Conservation (phyloP, 2,113 vertebrate species). For the Trichomycterus rosablanca region DNA sequence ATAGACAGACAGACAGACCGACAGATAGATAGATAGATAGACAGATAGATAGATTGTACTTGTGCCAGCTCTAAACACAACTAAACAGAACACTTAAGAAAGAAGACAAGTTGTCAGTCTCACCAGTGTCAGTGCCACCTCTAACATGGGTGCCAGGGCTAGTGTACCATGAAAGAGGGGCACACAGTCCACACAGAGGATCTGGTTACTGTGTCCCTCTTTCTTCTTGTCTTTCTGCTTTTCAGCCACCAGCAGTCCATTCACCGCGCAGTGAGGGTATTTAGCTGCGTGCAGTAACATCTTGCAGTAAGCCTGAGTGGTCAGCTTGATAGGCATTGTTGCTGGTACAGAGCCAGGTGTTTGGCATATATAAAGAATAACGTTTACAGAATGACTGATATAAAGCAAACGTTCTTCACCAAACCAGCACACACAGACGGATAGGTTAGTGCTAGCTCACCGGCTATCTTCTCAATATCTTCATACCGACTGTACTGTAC, state of each 20-base stretch:
- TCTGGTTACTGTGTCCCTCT: slow-evolving; percentile 56
- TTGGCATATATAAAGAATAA: background rate
- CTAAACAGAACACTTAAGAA: no score
- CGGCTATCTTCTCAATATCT: slow-evolving; percentile 2
- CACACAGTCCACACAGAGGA: slow-evolving; percentile 88
- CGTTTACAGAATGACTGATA: background rate
- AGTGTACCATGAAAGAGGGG: slow-evolving; percentile 91
- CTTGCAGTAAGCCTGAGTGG: slow-evolving; percentile 93
- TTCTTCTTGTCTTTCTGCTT: slow-evolving; percentile 75
- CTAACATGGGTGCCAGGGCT: slow-evolving; percentile 89
- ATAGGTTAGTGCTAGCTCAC: slow-evolving; percentile 8
- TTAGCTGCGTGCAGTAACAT: slow-evolving; percentile 92
- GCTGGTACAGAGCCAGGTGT: background rate
- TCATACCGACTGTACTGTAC: slow-evolving; percentile 10
- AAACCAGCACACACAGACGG: no score
- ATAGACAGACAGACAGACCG: no score
- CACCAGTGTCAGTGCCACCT: slow-evolving; percentile 89
- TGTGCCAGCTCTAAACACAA: no score
- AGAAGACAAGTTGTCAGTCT: background rate
- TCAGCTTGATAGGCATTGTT: slow-evolving; percentile 81
- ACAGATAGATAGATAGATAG: no score
- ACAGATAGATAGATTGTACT: no score
- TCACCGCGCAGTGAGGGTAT: slow-evolving; percentile 87
- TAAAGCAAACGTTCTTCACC: background rate
- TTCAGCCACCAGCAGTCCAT: slow-evolving; percentile 87